Conservation (phyloP, 2,113 vertebrate species). For the Eptatretus burgeri region DNA sequence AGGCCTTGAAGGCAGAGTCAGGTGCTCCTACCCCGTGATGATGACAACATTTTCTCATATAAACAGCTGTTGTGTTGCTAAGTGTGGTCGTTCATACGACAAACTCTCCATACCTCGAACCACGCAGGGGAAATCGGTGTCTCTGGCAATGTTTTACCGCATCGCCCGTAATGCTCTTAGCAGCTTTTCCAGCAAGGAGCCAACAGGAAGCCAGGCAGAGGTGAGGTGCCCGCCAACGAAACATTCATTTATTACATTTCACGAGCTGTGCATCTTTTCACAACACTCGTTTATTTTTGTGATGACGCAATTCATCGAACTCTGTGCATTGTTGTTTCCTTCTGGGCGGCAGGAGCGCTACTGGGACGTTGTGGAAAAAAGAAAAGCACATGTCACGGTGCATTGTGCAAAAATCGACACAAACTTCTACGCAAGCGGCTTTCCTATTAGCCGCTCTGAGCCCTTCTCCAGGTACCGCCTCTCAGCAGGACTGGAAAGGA, state of each 20-base stretch:
- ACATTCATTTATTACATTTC: too few relatives aligned
- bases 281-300: too few relatives aligned
- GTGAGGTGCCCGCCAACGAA: constrained; percentile 17
- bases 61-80: too few relatives aligned
- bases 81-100: background rate
- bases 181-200: constrained; percentile 96
- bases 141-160: constrained; percentile 91
- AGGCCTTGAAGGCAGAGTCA: too few relatives aligned
- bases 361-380: constrained; percentile 83
- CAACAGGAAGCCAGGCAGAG: constrained; percentile 68
- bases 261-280: too few relatives aligned
- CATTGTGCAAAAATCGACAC: constrained; percentile 96
- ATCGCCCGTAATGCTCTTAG: constrained; percentile 93
- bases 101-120: background rate
- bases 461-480: constrained; percentile 60
- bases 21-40: too few relatives aligned
- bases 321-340: too few relatives aligned
- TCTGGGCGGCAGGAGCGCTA: constrained; percentile 50
- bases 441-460: constrained; percentile 82
- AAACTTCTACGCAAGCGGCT: constrained; percentile 77
- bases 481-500: background rate
- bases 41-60: too few relatives aligned
- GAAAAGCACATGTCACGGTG: constrained; percentile 72
- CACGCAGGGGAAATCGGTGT: constrained; percentile 82
- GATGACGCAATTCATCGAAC: background rate